Evolutionary conservation across 2,888 invertebrate species (phyloP).

Genomic region (Xestia xanthographa): DNA sequence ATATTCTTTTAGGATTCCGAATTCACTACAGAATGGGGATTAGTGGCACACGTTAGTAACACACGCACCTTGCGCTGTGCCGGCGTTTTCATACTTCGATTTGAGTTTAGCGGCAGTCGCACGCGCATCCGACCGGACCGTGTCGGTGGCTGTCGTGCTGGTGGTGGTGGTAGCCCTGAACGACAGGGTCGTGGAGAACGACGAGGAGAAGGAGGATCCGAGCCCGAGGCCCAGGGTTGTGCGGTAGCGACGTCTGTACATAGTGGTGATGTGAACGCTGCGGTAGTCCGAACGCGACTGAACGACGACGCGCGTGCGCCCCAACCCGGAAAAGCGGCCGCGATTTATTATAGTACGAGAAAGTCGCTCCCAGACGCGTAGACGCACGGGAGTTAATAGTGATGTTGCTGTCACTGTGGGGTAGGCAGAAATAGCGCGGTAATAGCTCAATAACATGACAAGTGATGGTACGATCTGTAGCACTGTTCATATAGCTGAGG

Average conservation of each 20-base stretch:
- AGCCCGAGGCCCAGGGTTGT: constrained; percentile 87
- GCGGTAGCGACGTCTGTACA: constrained; percentile 89
- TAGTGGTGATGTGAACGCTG: constrained; percentile 73
- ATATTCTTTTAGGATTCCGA: constrained; percentile 35
- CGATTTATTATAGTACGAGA: constrained; percentile 85
- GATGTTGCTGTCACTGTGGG: constrained; percentile 49
- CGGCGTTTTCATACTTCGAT: constrained; percentile 87
- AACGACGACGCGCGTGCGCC: constrained; percentile 79
- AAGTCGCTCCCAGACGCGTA: constrained; percentile 77
- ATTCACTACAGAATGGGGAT: constrained; percentile 42
- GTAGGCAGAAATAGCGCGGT: constrained; percentile 55
- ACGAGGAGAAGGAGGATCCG: constrained; percentile 85
- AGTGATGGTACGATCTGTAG: constrained; percentile 34
- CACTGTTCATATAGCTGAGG: constrained; percentile 45
- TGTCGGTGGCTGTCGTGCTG: constrained; percentile 75
- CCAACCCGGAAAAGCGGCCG: constrained; percentile 85
- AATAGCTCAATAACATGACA: constrained; percentile 47
- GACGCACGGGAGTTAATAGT: constrained; percentile 70
- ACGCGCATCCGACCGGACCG: constrained; percentile 85
- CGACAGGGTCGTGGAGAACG: constrained; percentile 83
- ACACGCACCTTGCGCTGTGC: constrained; percentile 87
- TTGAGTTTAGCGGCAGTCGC: constrained; percentile 89
- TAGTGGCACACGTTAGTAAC: constrained; percentile 66
- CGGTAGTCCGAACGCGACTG: constrained; percentile 82
- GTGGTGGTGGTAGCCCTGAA: constrained; percentile 82